A percentile compares a stretch with the other conserved stretches of the same genome.
phyloP scores from a whole-genome alignment of 1,140 invertebrate species.

The Panagrolaimus sp. region DNA sequence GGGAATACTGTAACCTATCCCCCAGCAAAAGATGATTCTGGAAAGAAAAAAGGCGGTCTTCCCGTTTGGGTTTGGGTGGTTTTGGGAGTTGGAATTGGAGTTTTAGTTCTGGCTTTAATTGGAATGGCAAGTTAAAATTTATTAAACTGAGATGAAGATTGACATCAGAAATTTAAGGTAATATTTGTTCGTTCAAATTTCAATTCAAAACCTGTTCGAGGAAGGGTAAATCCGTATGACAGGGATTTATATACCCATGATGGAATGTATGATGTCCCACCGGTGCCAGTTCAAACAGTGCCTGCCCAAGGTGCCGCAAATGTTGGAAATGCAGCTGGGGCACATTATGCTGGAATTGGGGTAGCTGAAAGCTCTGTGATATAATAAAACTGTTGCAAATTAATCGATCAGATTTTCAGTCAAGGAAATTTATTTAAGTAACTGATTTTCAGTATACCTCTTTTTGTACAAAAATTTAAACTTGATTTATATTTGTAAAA shows the following conservation, averaged over 20 bases:
- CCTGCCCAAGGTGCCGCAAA: neutral
- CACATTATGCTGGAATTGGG: too few species aligned
- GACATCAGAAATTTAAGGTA: neutral
- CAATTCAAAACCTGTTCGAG: neutral
- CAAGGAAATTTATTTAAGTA: too few species aligned
- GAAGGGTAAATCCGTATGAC: constrained; percentile 3
- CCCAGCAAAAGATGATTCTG: too few species aligned
- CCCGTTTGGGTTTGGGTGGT: constrained; percentile 2
- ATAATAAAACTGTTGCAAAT: neutral
- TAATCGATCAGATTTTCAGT: too few species aligned
- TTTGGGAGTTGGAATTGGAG: neutral
- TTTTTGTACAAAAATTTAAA: too few species aligned
- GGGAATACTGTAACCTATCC: neutral
- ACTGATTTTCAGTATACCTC: too few species aligned
- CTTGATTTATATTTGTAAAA: too few species aligned
- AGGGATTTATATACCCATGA: neutral
- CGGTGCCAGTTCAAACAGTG: neutral
- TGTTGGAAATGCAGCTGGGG: too few species aligned
- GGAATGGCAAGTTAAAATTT: neutral
- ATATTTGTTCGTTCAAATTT: neutral
- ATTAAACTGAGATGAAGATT: too few species aligned
- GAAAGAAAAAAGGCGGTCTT: neutral
- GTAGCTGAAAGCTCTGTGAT: neutral
- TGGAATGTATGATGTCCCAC: constrained; percentile 6
- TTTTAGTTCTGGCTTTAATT: neutral